These are phyloP conservation scores for Leptothorax acervorum DNA, from an alignment of 2,888 invertebrate species.

Conservation along the genomic window DNA sequence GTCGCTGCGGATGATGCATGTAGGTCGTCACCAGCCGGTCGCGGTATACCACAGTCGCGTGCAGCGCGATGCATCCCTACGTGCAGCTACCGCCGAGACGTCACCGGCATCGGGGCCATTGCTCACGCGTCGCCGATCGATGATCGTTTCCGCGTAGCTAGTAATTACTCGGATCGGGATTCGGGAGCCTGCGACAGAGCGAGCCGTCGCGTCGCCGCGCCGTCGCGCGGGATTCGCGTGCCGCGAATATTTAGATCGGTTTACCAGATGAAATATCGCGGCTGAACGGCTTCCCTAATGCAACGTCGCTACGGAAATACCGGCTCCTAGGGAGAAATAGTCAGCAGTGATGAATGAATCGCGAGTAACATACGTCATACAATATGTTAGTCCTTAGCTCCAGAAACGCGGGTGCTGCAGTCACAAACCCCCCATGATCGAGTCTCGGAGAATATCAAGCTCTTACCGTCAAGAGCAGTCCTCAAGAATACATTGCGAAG, in stretches of 20 bases:
- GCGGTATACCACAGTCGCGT: constrained; percentile 51
- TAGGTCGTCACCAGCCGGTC: constrained; percentile 61
- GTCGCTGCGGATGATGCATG: constrained; percentile 72
- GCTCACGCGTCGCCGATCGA: constrained; percentile 65
- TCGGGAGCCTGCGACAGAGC: constrained; percentile 15
- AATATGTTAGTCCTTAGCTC: neutral
- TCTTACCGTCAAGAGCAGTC: neutral
- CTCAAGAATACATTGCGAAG: neutral
- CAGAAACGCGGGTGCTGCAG: neutral
- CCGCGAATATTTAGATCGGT: neutral
- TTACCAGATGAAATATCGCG: neutral
- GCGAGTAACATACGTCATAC: neutral
- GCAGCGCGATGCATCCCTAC: constrained; percentile 38
- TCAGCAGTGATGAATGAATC: constrained; percentile 15
- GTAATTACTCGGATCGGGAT: constrained; percentile 59
- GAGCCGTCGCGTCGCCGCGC: too few species aligned
- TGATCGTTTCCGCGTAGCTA: constrained; percentile 60
- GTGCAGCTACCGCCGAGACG: constrained; percentile 60
- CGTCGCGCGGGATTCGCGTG: neutral
- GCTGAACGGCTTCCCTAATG: neutral
- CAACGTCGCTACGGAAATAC: neutral
- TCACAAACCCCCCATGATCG: neutral
- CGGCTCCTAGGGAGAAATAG: neutral
- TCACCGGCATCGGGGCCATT: constrained; percentile 58
- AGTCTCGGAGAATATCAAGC: neutral